Evolutionary conservation across 2,797 vertebrate species (phyloP), one percentile per base, ranked within the genome.

Genomic region (Chaenodraco wilsoni): DNA sequence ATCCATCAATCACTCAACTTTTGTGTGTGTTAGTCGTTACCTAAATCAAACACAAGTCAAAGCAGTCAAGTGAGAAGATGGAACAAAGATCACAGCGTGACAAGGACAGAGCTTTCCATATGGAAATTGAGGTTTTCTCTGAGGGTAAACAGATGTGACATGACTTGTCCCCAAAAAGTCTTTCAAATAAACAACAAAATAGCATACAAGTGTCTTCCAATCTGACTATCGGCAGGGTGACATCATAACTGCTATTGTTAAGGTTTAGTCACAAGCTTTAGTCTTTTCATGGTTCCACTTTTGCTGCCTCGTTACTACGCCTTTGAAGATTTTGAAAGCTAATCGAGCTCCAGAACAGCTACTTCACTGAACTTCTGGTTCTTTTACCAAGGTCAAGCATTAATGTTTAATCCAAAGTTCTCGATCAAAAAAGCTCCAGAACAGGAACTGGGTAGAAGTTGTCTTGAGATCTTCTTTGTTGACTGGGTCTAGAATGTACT

Each of bases 1-100:
- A 49, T 3, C 74, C 50, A 83, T 89, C 86, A 83, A 68, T 91
- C 87, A 84, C 78, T 72, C 73, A 78, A 50, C 45, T 1, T 62
- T 62, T 79, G 76, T 79, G 79, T 81, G 37, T 73, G 64, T 62
- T 69, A 66, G 15, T 82, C 79, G 72, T 86, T 88, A 81, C 63
- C 43, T 73, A 46, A 76, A 60, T 12, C 9, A 65, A 83, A 82
- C 55, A 49, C 74, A 75, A 71, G 46, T 71, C n/a, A 84, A 60
- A 69, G 56, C 56, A 49, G 60, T 40, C 55, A 69, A 71, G 64
- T 58, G 27, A 57, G 69, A 61, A 27, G 11, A 57, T 14, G 46
- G 50, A 16, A 21, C 55, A 72, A 65, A 62, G 72, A 76, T 82
- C 50, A 40, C 4, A 17, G 48, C 3, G 0, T 54, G 62, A 67